Conservation (phyloP, 2,113 vertebrate species). For the Ornithorhynchus anatinus region DNA sequence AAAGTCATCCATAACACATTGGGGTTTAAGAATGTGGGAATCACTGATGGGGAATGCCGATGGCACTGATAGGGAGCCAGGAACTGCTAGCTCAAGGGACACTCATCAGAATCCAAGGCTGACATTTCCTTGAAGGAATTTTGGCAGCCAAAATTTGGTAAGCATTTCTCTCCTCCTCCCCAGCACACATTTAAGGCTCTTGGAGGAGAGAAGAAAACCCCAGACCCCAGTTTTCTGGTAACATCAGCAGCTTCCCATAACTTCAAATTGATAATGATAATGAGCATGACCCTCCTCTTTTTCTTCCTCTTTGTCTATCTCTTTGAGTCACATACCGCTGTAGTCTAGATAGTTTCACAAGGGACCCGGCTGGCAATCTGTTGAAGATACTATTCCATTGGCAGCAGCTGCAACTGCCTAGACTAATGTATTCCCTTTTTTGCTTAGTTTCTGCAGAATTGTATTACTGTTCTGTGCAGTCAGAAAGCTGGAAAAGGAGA, state of each 20-base stretch:
- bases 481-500: constrained; percentile 43
- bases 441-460: constrained; percentile 67
- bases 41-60: not conserved
- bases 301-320: constrained; percentile 65
- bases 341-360: constrained; percentile 51
- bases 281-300: constrained; percentile 49
- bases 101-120: constrained; percentile 36
- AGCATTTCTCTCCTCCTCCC: constrained; percentile 16
- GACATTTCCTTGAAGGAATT: constrained; percentile 64
- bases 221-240: constrained; percentile 62
- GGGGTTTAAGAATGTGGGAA: not conserved
- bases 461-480: constrained; percentile 51
- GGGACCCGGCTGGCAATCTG: constrained; percentile 63
- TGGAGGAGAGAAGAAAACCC: constrained; percentile 59
- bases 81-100: constrained; percentile 19
- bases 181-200: constrained; percentile 33
- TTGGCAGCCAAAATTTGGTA: constrained; percentile 41
- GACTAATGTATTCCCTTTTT: constrained; percentile 64
- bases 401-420: constrained; percentile 57
- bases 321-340: constrained; percentile 54
- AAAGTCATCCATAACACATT: not conserved
- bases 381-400: constrained; percentile 67
- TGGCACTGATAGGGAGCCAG: not conserved
- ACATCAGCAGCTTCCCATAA: constrained; percentile 61
- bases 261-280: constrained; percentile 49